A percentile compares a stretch with the other conserved stretches of the same genome.
Evolutionary conservation across 2,113 vertebrate species (phyloP).

Genomic region (Manacus vitellinus): DNA sequence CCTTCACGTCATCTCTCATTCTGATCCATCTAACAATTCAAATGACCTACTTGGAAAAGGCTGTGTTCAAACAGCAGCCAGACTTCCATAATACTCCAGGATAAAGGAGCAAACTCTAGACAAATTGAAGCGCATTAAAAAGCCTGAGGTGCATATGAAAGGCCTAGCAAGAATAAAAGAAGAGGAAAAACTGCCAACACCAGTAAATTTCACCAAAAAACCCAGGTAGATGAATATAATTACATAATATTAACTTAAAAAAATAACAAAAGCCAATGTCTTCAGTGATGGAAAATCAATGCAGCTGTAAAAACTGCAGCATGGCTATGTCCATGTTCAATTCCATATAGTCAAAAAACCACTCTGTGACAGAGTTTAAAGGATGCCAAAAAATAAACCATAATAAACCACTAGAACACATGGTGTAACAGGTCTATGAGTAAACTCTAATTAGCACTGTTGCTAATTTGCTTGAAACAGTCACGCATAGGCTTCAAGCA

Average conservation of each 20-base stretch:
- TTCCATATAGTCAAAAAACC: constrained; percentile 46
- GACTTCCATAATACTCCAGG: not conserved
- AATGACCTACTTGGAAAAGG: not conserved
- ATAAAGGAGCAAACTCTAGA: not conserved
- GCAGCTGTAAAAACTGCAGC: constrained; percentile 7
- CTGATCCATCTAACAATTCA: not conserved
- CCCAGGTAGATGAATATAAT: not conserved
- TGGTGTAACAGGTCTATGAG: constrained; percentile 69
- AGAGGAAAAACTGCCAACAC: not conserved
- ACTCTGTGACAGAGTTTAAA: constrained; percentile 61
- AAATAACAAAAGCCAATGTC: not conserved
- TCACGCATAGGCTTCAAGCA: constrained; percentile 77
- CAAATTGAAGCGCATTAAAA: not conserved
- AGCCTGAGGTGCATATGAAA: not conserved
- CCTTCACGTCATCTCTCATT: not conserved
- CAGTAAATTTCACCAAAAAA: not conserved
- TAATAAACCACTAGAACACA: constrained; percentile 69
- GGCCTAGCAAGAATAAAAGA: not conserved
- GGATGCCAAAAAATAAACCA: constrained; percentile 73
- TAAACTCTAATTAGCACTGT: constrained; percentile 84
- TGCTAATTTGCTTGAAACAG: constrained; percentile 81
- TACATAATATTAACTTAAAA: not conserved
- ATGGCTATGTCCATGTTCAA: constrained; percentile 51
- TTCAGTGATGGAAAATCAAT: not conserved
- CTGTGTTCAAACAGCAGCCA: not conserved